These are phyloP conservation scores for Megaceryle maxima DNA, from an alignment of 2,113 vertebrate species.

Conservation along the genomic window DNA sequence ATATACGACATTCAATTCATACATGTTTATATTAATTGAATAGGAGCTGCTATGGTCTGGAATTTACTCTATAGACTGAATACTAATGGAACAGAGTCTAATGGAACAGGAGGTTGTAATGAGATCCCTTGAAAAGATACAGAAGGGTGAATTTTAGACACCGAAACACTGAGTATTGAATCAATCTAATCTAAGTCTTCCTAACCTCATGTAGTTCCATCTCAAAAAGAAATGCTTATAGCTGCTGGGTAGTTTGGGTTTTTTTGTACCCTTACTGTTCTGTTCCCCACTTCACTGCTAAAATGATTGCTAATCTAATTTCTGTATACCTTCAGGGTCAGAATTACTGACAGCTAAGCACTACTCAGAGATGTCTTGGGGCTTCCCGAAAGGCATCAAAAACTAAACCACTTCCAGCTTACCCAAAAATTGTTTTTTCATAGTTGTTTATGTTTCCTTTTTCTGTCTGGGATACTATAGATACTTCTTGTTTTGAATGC, in stretches of 20 bases:
- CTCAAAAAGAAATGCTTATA: neutral
- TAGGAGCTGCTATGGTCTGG: neutral
- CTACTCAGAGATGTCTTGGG: neutral
- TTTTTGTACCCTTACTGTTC: neutral
- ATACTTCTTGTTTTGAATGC: neutral
- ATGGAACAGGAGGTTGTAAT: neutral
- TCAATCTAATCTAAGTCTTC: neutral
- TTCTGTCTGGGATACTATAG: neutral
- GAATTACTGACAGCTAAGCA: neutral
- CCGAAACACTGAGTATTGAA: neutral
- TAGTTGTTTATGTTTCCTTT: neutral
- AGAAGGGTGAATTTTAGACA: neutral
- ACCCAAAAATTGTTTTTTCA: neutral
- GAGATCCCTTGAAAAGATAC: neutral
- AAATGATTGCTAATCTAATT: neutral
- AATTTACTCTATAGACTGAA: neutral
- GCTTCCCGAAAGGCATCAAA: neutral
- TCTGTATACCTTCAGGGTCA: neutral
- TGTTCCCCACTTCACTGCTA: neutral
- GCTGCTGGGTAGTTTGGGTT: rapidly evolving
- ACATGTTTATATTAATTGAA: neutral
- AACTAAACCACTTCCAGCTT: neutral
- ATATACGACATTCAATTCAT: neutral
- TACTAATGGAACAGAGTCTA: neutral
- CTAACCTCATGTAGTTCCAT: neutral